Base-by-base conservation (phyloP, 2,888 invertebrate genomes). In the Coenonympha glycerion region DNA sequence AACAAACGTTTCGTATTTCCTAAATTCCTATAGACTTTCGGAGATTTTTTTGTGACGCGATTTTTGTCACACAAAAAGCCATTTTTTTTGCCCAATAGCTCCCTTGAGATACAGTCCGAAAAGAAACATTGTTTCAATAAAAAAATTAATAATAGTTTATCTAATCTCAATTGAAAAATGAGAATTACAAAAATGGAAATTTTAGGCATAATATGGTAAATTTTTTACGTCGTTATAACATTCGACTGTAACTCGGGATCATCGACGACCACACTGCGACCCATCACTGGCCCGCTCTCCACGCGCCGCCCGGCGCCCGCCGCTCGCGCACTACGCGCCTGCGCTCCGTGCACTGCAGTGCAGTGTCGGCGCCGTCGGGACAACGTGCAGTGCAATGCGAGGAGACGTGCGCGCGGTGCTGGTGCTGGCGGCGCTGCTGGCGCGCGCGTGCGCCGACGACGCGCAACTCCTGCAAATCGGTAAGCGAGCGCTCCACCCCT, bases 381-480 rank as follows among this genome's bases (percentile, higher is more conserved):
- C n/a, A 6, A 24, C 42, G 15, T 1, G 11, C 1, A n/a, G 6
- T 6, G 13, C 11, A 33, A 11, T 28, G 47, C 21, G 22, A 5
- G 11, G 28, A 36, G 41, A 30, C 34, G 44, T 40, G 49, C 19
- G 18, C 2, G 19, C 33, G 24, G 11, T 26, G 31, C 40, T 16
- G 22, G 36, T 19, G 37, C 13, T 13, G 9, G 26, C 18, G 16
- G 40, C 31, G 48, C 26, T 33, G 26, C 24, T 24, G 31, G 21
- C 33, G 37, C 42, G 28, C 3, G 30, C 9, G 15, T 21, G 18
- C 11, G 8, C 39, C 6, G 9, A 13, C 18, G 11, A 22, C n/a
- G 44, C 34, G 6, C 18, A 19, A 6, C 2, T 21, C 19, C 15
- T 47, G 13, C 28, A 40, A 16, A 50, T 41, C 16, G 46, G 53